A percentile compares a stretch with the other conserved stretches of the same genome.
phyloP scores from a whole-genome alignment of 2,797 vertebrate species.

The Sphenopsis melanotis region DNA sequence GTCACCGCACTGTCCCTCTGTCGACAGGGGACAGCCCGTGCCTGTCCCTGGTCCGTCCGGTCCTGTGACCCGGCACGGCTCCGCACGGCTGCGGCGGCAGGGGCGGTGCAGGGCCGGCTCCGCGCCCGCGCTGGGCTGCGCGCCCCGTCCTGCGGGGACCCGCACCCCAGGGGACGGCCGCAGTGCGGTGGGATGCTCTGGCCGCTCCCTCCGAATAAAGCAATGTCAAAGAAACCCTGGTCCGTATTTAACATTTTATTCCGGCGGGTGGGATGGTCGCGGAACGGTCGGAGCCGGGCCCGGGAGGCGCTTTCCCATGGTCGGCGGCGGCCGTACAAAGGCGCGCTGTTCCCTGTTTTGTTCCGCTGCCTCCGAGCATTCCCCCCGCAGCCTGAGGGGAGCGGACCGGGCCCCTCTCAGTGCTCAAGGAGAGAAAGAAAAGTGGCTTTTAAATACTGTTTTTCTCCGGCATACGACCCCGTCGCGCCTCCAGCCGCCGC shows the following conservation, averaged over 20 bases:
- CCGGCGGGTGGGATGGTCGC: constrained; percentile 62
- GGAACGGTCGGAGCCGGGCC: constrained; percentile 76
- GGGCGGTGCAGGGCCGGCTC: background rate
- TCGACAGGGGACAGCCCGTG: background rate
- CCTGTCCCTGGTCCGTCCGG: background rate
- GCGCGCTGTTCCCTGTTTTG: constrained; percentile 89
- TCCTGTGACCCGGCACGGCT: background rate
- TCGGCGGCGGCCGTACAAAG: constrained; percentile 86
- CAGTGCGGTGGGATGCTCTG: background rate
- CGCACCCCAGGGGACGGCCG: background rate
- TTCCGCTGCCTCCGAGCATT: constrained; percentile 86
- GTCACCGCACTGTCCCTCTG: background rate
- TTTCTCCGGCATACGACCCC: background rate
- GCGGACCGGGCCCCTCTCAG: constrained; percentile 52
- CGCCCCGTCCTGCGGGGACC: background rate
- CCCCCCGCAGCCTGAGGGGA: constrained; percentile 77
- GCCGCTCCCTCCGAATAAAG: constrained; percentile 1
- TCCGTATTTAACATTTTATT: constrained; percentile 65
- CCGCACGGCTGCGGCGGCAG: background rate
- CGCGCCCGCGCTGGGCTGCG: background rate
- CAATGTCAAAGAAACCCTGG: constrained; percentile 30
- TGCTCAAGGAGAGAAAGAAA: constrained; percentile 77
- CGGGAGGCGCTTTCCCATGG: constrained; percentile 84
- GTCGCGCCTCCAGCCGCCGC: background rate
- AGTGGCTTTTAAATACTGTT: constrained; percentile 72